Conservation (phyloP, 2,797 vertebrate species). For the Leucoraja ocellata region DNA sequence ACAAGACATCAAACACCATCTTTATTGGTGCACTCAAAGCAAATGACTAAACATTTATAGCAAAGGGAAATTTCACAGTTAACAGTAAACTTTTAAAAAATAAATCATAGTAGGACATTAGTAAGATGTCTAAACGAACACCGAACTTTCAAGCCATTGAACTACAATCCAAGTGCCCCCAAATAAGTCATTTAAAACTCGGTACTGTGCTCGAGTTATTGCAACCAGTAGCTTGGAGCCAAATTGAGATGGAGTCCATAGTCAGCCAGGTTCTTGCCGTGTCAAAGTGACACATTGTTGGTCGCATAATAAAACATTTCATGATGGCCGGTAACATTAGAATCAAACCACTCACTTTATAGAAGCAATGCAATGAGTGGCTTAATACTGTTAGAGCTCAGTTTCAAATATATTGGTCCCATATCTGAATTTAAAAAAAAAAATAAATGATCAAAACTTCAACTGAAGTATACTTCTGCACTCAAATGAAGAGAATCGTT, state of each 20-base stretch:
- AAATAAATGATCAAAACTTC: not conserved
- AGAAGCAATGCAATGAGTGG: not conserved
- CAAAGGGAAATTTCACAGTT: slow-evolving; percentile 35
- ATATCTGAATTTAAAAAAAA: not conserved
- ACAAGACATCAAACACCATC: not conserved
- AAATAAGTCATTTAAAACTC: slow-evolving; percentile 1
- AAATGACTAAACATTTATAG: slow-evolving; percentile 27
- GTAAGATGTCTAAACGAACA: slow-evolving; percentile 22
- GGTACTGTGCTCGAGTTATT: slow-evolving; percentile 1
- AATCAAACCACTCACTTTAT: not conserved
- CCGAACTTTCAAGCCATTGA: not conserved
- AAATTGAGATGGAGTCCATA: not conserved
- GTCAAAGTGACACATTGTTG: not conserved
- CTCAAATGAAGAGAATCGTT: not conserved
- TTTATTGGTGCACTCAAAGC: slow-evolving; percentile 32
- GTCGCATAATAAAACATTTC: not conserved
- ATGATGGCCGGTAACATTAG: not conserved
- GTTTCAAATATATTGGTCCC: not conserved
- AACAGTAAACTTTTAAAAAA: slow-evolving; percentile 29
- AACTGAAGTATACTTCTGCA: not conserved
- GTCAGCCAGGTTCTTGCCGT: not conserved
- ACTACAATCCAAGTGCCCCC: slow-evolving; percentile 28
- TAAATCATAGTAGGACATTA: not conserved
- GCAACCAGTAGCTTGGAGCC: not conserved
- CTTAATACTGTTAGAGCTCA: not conserved